A percentile compares a stretch with the other conserved stretches of the same genome.
These are phyloP conservation scores for Sminthurides bifidus DNA, from an alignment of 1,140 invertebrate genomes.

Conservation along the genomic window DNA sequence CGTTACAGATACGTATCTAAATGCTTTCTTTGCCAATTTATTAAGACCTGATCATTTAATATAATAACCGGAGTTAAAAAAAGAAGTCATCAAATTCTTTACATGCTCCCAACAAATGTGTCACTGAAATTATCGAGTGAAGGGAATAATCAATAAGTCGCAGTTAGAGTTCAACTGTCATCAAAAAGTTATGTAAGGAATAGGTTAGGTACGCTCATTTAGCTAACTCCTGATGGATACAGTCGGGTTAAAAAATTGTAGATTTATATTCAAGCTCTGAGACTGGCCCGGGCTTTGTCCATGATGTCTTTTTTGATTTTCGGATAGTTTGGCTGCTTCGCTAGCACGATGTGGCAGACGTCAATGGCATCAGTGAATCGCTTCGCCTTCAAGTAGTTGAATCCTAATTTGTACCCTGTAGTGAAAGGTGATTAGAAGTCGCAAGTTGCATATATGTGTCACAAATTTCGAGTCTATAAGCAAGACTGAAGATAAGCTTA, in stretches of 20 bases:
- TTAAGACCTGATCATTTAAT: too few species aligned
- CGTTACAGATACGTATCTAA: too few species aligned
- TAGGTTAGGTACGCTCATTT: too few species aligned
- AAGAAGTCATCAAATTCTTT: too few species aligned
- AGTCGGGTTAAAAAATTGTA: not conserved
- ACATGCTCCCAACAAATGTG: too few species aligned
- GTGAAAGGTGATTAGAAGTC: not conserved
- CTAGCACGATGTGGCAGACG: conserved; percentile 67
- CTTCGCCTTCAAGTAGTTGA: conserved; percentile 82
- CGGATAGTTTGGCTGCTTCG: conserved; percentile 72
- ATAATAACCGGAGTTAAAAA: too few species aligned
- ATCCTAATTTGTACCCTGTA: conserved; percentile 81
- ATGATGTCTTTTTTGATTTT: conserved; percentile 85
- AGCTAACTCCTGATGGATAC: not conserved
- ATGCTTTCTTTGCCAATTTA: too few species aligned
- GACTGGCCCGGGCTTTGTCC: conserved; percentile 68
- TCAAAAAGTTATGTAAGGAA: too few species aligned
- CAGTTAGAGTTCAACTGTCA: too few species aligned
- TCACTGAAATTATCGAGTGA: too few species aligned
- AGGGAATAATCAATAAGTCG: too few species aligned
- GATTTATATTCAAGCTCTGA: conserved; percentile 1
- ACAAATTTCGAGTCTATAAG: conserved; percentile 9
- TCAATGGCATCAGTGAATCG: conserved; percentile 77
- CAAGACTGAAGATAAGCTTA: conserved; percentile 28
- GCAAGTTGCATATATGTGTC: not conserved